These are phyloP conservation scores for Dicaeum eximium DNA, from an alignment of 2,113 vertebrate genomes.

Conservation along the genomic window DNA sequence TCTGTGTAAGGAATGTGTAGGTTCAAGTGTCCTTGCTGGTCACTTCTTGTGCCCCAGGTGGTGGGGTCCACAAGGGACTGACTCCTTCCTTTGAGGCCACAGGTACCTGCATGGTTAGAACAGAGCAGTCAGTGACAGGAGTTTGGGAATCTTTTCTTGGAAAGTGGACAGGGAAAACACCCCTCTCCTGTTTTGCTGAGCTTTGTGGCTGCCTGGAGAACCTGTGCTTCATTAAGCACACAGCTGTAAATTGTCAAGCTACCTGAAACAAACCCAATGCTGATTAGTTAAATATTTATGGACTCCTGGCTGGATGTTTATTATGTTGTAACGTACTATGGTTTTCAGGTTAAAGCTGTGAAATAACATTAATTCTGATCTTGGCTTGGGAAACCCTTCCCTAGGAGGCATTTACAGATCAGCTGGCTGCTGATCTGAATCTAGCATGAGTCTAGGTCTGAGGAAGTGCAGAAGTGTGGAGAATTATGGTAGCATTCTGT, in stretches of 20 bases:
- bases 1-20: neutral
- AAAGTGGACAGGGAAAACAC: neutral
- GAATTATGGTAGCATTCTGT: neutral
- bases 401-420: neutral
- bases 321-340: neutral
- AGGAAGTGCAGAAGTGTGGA: neutral
- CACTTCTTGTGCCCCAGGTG: neutral
- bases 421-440: neutral
- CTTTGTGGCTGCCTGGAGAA: neutral
- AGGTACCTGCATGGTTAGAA: accelerated
- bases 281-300: neutral
- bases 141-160: neutral
- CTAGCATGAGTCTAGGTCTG: accelerated
- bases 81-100: accelerated
- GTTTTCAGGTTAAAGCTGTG: neutral
- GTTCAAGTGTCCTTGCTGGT: neutral
- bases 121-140: neutral
- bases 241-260: neutral
- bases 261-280: neutral
- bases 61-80: neutral
- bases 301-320: neutral
- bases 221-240: neutral
- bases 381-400: neutral
- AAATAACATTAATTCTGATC: neutral
- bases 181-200: neutral